These are phyloP conservation scores for Centroberyx gerrardi DNA, from an alignment of 2,797 vertebrate species.

Conservation along the genomic window DNA sequence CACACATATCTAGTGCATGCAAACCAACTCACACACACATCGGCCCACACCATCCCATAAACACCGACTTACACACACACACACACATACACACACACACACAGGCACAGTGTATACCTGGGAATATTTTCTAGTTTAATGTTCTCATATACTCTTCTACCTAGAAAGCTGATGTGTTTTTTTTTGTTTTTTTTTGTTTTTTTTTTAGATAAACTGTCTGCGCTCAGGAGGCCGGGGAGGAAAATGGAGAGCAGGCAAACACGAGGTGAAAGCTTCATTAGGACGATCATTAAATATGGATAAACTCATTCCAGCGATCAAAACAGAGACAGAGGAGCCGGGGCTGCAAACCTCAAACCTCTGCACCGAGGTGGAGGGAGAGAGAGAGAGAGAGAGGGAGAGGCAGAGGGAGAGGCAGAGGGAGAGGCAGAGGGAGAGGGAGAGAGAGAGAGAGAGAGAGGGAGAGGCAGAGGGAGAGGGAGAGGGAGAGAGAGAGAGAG, in stretches of 20 bases:
- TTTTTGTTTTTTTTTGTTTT: slow-evolving; percentile 2
- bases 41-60: too few relatives aligned
- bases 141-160: not conserved
- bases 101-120: slow-evolving; percentile 12
- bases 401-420: too few relatives aligned
- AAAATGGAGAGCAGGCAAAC: slow-evolving; percentile 48
- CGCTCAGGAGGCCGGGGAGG: slow-evolving; percentile 18
- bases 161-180: slow-evolving; percentile 1
- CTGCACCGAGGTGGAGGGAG: not conserved
- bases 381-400: too few relatives aligned
- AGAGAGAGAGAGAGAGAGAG: too few relatives aligned
- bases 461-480: too few relatives aligned
- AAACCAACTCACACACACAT: too few relatives aligned
- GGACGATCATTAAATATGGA: slow-evolving; percentile 68
- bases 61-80: too few relatives aligned
- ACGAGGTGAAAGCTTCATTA: slow-evolving; percentile 63
- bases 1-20: too few relatives aligned
- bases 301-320: slow-evolving; percentile 67
- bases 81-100: not conserved
- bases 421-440: too few relatives aligned
- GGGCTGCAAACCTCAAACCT: slow-evolving; percentile 46
- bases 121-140: slow-evolving; percentile 6
- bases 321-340: slow-evolving; percentile 47
- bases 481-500: too few relatives aligned
- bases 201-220: slow-evolving; percentile 15